Conservation (phyloP, 2,113 vertebrate genomes). For the Oxyura jamaicensis region DNA sequence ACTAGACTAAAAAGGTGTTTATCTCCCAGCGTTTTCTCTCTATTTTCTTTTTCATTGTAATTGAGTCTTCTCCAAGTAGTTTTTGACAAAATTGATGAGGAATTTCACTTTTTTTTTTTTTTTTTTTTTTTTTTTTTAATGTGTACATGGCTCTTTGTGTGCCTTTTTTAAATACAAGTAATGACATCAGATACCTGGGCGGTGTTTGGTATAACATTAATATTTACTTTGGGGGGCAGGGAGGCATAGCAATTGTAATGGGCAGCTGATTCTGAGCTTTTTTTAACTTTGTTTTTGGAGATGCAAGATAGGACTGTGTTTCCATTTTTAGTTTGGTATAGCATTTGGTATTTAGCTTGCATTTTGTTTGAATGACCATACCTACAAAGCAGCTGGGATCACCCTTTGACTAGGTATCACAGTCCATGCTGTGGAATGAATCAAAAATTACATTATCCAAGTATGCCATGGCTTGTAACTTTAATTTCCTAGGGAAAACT, state of each 20-base stretch:
- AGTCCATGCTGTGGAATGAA: neutral
- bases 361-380: neutral
- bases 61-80: neutral
- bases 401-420: neutral
- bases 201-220: neutral
- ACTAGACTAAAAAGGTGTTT: conserved; percentile 4
- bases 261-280: neutral
- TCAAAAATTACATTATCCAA: neutral
- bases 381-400: neutral
- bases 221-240: neutral
- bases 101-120: neutral
- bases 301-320: neutral
- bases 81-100: neutral
- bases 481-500: neutral
- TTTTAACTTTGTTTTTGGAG: neutral
- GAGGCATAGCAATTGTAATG: neutral
- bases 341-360: neutral
- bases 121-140: neutral
- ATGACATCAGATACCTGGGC: neutral
- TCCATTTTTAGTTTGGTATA: neutral
- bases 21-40: neutral
- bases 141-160: neutral
- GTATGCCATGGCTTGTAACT: neutral
- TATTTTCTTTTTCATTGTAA: neutral
- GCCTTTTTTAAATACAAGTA: neutral